Base-by-base conservation (phyloP, 2,797 vertebrate genomes). In the Phoxinus dragarum region DNA sequence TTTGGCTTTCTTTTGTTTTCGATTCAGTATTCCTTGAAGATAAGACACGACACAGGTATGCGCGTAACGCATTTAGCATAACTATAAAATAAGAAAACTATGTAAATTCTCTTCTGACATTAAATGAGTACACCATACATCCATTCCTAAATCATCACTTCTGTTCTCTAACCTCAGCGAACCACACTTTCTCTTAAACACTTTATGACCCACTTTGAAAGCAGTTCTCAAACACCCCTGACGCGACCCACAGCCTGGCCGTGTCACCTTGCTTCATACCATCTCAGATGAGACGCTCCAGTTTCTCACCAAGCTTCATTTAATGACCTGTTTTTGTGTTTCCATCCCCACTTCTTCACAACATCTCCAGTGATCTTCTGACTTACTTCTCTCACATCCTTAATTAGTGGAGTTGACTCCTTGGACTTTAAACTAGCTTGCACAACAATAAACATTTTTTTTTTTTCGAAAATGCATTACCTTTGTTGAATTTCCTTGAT, bases 1-100 rank as follows among this genome's bases (percentile, higher is more conserved):
- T 40, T 68, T 73, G 40, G 61, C 61, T 85, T 80, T 40, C 52
- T 71, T 81, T 85, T 87, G 84, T 87, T 73, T 72, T 76, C 44
- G 42, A 27, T 73, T 75, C 31, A 59, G 19, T 71, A 59, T 49
- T 61, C 8, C 34, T 17, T 23, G 14, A 44, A 61, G 67, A 72
- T 79, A 11, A 61, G 16, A 84, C 7, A 6, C 2, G 38, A 3
- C 47, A 31, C 2, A 2, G 4, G 11, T 44, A 2, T 16, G 16
- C 5, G 8, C 27, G 14, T 23, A 23, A 79, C 12, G 27, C 64
- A 56, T 71, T 71, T 52, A 27, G 21, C 23, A 71, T 56, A 12
- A 59, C 23, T 59, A 59, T 59, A n/a, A 59, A 59, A n/a, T 59
- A n/a, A 59, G 56, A 59, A 11, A 59, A 59, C 1, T 27, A 23